Conservation (phyloP, 35 echinoderm and acorn worm genomes). For the Ophiothrix spiculata region DNA sequence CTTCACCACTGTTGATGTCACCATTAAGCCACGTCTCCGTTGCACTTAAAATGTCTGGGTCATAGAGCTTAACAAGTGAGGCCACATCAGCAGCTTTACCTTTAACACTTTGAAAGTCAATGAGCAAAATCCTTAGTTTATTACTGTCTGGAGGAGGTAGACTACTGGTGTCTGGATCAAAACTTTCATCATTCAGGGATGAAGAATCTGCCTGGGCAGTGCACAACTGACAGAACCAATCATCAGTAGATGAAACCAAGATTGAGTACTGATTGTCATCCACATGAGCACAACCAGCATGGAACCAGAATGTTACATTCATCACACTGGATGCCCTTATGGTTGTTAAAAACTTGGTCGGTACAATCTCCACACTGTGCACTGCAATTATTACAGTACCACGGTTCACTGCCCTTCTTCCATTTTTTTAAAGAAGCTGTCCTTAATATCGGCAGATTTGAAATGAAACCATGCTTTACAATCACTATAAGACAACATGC, state of each 20-base stretch:
- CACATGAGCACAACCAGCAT: not conserved
- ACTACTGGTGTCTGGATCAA: too few species aligned
- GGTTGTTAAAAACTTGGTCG: constrained; percentile 1
- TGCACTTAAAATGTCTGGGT: constrained; percentile 29
- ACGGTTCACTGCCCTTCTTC: not conserved
- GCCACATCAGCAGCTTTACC: constrained; percentile 11
- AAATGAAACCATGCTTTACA: not conserved
- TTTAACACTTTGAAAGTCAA: constrained; percentile 38
- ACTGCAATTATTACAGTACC: constrained; percentile 2
- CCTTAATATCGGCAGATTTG: not conserved
- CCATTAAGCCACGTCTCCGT: constrained; percentile 47
- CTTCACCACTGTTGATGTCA: constrained; percentile 28
- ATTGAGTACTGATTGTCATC: not conserved
- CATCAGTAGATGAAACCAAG: not conserved
- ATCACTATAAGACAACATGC: not conserved
- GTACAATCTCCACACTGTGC: constrained; percentile 12
- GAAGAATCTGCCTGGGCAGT: too few species aligned
- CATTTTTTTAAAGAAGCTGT: not conserved
- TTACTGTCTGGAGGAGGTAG: too few species aligned
- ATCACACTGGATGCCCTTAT: constrained; percentile 17
- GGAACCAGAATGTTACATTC: not conserved
- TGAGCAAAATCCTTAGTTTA: constrained; percentile 4
- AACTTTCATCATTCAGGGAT: too few species aligned
- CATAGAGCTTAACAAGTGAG: not conserved
- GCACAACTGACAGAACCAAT: constrained; percentile 15